Base-by-base conservation (phyloP, 2,113 vertebrate species). In the Excalfactoria chinensis region DNA sequence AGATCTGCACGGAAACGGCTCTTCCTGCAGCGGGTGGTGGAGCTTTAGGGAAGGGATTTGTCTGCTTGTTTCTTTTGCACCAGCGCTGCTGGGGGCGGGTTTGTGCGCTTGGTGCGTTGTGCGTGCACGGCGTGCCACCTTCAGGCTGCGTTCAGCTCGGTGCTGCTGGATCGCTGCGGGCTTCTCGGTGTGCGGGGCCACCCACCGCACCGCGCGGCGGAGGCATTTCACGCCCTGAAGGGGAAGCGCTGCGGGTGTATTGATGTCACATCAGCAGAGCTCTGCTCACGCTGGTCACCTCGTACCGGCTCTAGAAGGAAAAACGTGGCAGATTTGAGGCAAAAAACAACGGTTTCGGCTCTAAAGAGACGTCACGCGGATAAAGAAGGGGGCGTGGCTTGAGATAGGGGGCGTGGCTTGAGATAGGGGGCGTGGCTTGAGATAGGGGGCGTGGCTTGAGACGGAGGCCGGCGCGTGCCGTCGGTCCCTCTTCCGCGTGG, bases 81-180 rank as follows among this genome's bases (percentile, higher is more conserved):
- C 48, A 49, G 48, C 48, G 48, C 23, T 49, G 48, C 48, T 49
- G 48, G 46, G 5, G 6, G 13, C 49, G 49, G 49, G 49, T 53
- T 16, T 28, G 26, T 5, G 7, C 3, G 51, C 51, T 28, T 8
- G 25, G 51, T 28, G 86, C 0, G 80, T 88, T 59, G 9, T 12
- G 86, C 0, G 80, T 40, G 60, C 96, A 46, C 71, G 63, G 97
- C 92, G 95, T 94, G 97, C 97, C 97, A 97, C 96, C 97, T 97
- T 95, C 96, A 96, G 97, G 97, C 20, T 85, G 78, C 23, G 48
- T 21, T 48, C 94, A 85, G 93, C 23, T 78, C 96, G 88, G 78
- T 7, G 49, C 48, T 14, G 48, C 48, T 7, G 51, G 26, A 53
- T 5, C 9, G 51, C 51, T 28, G 51, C 7, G 51, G 51, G 48